Base-by-base conservation (phyloP, 2,113 vertebrate genomes). In the Centropristis striata region DNA sequence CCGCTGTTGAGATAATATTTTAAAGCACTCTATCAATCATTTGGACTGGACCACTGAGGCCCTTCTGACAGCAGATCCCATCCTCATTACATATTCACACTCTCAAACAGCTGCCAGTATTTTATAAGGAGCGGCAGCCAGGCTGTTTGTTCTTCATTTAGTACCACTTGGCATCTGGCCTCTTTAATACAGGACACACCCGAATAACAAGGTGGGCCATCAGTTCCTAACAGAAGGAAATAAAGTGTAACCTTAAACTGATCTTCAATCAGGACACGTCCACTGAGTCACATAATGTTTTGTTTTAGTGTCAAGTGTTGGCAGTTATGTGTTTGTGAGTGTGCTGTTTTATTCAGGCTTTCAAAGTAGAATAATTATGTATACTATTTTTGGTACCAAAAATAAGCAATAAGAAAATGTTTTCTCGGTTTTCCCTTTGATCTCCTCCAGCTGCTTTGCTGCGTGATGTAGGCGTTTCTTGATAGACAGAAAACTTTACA, bases 1-100 rank as follows among this genome's bases (percentile, higher is more conserved):
- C 72, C 9, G 20, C 70, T 37, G 60, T 64, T 87, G 63, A 47
- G 71, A 81, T 88, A 83, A 79, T 74, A 63, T 88, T 90, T 87
- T 70, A 88, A 86, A 87, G 68, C 71, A 53, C 49, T 54, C 72
- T 0, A 61, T 89, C 81, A 49, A 80, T 91, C 74, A 68, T 49
- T 69, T 1, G 12, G 27, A 13, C 39, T 3, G 60, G 78, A 88
- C 80, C 65, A 8, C 44, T 21, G 71, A 53, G 64, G 20, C 15
- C 63, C 11, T 23, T 12, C 44, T 13, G 78, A 71, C 75, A 72
- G 68, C 42, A 41, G 39, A 68, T 54, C 69, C 47, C 71, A 55
- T 58, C 66, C 39, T 79, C 41, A 78, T 87, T 81, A 66, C 71
- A 66, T 44, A 78, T 75, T 69, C 76, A 55, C 71, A 53, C n/a